Conservation (phyloP, 2,797 vertebrate genomes). For the Myoxocephalus aenaeus region DNA sequence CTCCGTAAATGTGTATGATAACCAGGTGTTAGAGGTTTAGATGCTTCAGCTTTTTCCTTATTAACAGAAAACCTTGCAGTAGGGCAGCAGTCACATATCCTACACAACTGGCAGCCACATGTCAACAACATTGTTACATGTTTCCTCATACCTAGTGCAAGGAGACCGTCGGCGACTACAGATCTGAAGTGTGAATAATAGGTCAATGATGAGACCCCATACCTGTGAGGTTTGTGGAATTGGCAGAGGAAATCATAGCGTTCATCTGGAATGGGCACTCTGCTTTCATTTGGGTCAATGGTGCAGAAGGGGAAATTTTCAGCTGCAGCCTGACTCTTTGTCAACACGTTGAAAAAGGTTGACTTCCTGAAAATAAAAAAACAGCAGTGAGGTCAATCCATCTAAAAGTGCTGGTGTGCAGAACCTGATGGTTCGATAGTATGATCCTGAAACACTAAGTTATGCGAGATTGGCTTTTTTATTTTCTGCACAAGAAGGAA, state of each 20-base stretch:
- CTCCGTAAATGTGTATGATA: constrained; percentile 59
- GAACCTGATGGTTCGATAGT: constrained; percentile 36
- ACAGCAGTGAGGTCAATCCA: constrained; percentile 75
- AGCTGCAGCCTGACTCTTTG: constrained; percentile 93
- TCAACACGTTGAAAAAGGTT: constrained; percentile 95
- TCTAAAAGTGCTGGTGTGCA: constrained; percentile 50
- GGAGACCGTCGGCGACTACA: constrained; percentile 50
- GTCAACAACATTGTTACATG: constrained; percentile 68
- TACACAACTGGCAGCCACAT: constrained; percentile 58
- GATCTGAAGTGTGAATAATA: constrained; percentile 79
- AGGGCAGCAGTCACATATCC: constrained; percentile 58
- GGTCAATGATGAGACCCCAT: constrained; percentile 79
- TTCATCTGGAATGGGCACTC: constrained; percentile 94
- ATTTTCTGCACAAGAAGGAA: constrained; percentile 35
- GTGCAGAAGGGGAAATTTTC: constrained; percentile 98
- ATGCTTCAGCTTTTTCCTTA: constrained; percentile 40
- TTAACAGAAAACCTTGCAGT: constrained; percentile 42
- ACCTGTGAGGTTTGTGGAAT: constrained; percentile 95
- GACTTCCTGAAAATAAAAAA: constrained; percentile 92
- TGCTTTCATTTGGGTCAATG: constrained; percentile 97
- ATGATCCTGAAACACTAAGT: constrained; percentile 53
- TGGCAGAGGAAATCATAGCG: constrained; percentile 95
- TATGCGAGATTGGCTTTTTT: constrained; percentile 46
- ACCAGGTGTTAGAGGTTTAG: constrained; percentile 51
- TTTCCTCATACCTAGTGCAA: constrained; percentile 64